Conservation (phyloP, 2,888 invertebrate genomes). For the Tetropium fuscum region DNA sequence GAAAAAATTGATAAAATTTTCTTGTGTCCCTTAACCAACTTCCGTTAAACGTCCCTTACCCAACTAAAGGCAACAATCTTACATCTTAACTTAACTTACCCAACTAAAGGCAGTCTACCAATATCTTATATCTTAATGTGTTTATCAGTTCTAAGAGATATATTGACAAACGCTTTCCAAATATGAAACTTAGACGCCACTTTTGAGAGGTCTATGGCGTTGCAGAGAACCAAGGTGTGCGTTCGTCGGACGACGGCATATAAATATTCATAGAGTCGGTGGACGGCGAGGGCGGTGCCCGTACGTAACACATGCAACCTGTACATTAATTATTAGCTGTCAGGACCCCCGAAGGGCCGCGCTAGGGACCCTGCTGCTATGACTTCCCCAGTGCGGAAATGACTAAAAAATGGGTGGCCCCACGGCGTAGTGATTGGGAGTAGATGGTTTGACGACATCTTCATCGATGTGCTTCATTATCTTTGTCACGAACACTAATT, state of each 20-base stretch:
- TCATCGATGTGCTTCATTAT: constrained; percentile 24
- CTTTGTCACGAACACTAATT: constrained; percentile 51
- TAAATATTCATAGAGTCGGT: constrained; percentile 48
- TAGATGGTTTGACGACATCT: constrained; percentile 14
- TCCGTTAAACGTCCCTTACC: too few relatives aligned
- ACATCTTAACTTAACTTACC: too few relatives aligned
- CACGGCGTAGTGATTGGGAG: constrained; percentile 22
- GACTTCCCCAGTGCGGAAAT: constrained; percentile 57
- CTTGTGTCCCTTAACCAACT: too few relatives aligned
- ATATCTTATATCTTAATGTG: too few relatives aligned
- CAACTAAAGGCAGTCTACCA: too few relatives aligned
- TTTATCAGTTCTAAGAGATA: too few relatives aligned
- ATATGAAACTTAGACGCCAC: too few relatives aligned
- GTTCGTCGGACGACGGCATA: constrained; percentile 44
- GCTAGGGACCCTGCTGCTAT: constrained; percentile 49
- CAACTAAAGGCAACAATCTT: too few relatives aligned
- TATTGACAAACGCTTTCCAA: too few relatives aligned
- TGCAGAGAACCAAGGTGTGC: constrained; percentile 33
- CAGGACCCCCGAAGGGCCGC: constrained; percentile 56
- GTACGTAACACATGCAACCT: constrained; percentile 60
- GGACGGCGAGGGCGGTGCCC: constrained; percentile 54
- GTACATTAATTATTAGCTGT: constrained; percentile 61
- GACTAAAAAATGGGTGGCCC: constrained; percentile 59
- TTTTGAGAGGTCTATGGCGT: too few relatives aligned
- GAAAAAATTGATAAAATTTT: too few relatives aligned